Evolutionary conservation across 2,888 invertebrate genomes (phyloP).

Genomic region (Drepana falcataria): DNA sequence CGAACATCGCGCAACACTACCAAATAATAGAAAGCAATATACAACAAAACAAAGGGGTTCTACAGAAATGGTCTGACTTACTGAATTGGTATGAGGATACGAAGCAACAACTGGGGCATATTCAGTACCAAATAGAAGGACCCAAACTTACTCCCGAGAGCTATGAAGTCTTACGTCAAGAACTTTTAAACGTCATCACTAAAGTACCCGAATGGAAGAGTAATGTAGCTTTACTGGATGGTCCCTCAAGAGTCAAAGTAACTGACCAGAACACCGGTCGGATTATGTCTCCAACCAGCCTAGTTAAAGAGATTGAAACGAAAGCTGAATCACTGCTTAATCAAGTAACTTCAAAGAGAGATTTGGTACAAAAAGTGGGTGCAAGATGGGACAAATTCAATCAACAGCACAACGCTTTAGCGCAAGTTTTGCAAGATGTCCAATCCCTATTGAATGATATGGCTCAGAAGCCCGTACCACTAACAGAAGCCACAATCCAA

Average conservation of each 20-base stretch:
- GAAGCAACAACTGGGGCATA: constrained; percentile 86
- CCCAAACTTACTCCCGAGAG: constrained; percentile 85
- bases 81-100: constrained; percentile 89
- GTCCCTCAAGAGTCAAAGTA: constrained; percentile 82
- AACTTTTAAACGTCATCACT: constrained; percentile 82
- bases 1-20: constrained; percentile 86
- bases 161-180: constrained; percentile 82
- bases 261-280: constrained; percentile 84
- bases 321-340: constrained; percentile 83
- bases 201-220: constrained; percentile 85
- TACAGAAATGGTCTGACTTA: constrained; percentile 91
- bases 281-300: constrained; percentile 84
- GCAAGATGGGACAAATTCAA: constrained; percentile 89
- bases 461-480: constrained; percentile 67
- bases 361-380: constrained; percentile 83
- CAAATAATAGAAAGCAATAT: constrained; percentile 86
- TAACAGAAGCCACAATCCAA: constrained; percentile 68
- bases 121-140: constrained; percentile 88
- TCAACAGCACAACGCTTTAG: constrained; percentile 83
- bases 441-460: constrained; percentile 78
- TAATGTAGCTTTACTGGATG: constrained; percentile 83
- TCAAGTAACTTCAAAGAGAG: constrained; percentile 82
- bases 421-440: constrained; percentile 80
- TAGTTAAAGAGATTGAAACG: constrained; percentile 86
- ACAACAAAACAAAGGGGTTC: constrained; percentile 83